These are phyloP conservation scores for Hemichromis elongatus DNA, from an alignment of 2,113 vertebrate genomes.

Conservation along the genomic window DNA sequence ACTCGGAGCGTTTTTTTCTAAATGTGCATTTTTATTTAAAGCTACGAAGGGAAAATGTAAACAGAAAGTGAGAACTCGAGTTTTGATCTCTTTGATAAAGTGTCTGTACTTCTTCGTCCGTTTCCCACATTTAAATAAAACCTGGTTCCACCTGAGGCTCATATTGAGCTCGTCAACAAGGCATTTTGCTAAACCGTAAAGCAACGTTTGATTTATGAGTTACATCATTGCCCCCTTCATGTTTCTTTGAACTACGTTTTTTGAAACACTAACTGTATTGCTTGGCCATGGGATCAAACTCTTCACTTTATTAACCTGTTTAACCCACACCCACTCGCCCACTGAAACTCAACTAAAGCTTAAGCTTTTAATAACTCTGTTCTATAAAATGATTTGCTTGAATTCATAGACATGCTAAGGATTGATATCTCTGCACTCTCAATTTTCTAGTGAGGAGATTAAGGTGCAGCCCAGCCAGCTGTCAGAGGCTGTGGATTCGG, in stretches of 20 bases:
- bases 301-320: background rate
- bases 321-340: background rate
- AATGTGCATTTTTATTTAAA: background rate
- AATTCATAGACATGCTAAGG: background rate
- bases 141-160: background rate
- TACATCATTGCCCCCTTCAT: background rate
- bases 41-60: background rate
- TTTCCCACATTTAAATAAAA: background rate
- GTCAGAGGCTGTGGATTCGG: constrained; percentile 79
- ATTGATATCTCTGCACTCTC: background rate
- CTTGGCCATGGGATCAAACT: background rate
- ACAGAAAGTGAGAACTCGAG: background rate
- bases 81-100: background rate
- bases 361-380: background rate
- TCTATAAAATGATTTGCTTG: background rate
- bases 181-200: background rate
- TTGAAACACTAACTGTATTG: background rate
- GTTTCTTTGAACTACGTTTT: background rate
- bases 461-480: constrained; percentile 88
- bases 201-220: background rate
- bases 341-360: background rate
- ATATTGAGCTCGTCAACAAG: background rate
- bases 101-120: background rate
- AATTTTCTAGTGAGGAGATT: constrained; percentile 87
- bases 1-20: background rate